Evolutionary conservation across 2,113 vertebrate genomes (phyloP), one percentile per base, ranked within the genome.

Genomic region (Saguinus imperator): DNA sequence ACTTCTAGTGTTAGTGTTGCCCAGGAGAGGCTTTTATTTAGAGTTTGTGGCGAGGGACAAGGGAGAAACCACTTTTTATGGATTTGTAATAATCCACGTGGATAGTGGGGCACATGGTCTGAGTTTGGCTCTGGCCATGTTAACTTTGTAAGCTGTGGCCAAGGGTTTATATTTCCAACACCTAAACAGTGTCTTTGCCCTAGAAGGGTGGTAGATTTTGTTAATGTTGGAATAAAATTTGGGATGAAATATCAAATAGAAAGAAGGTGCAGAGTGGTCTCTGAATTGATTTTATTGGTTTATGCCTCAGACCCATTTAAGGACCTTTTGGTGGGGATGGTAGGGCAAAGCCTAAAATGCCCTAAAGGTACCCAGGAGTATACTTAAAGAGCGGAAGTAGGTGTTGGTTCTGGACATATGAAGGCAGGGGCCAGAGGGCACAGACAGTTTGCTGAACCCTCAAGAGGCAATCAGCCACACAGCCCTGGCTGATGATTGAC

Each of bases 381-480:
- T 29, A 29, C 8, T 2, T 32, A 27, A 1, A 68, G 52, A 87
- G 58, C 20, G 45, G 70, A 57, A 37, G 29, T 4, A 57, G 18
- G 20, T 48, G 4, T 18, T 76, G 43, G 6, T 8, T 95, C 14
- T 48, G 66, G 32, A 50, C 84, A 75, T n/a, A 11, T 7, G 48
- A 76, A 91, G 43, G 35, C 21, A 14, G 0, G 43, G 40, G 9
- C 11, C n/a, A 8, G 29, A 27, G 16, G 16, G 17, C 23, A 21
- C 1, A 50, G 20, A 70, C 21, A 29, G 13, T 45, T 45, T 5
- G 10, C 8, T 84, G 37, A 89, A n/a, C 23, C 58, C 5, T 52
- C 40, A 5, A 0, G 8, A 45, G 20, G 2, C 10, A 76, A 37
- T n/a, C 5, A 68, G 48, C 27, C 11, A 25, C 37, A 20, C 0